These are phyloP conservation scores for Corythornis madagascariensis DNA, from an alignment of 2,113 vertebrate genomes.

Conservation along the genomic window DNA sequence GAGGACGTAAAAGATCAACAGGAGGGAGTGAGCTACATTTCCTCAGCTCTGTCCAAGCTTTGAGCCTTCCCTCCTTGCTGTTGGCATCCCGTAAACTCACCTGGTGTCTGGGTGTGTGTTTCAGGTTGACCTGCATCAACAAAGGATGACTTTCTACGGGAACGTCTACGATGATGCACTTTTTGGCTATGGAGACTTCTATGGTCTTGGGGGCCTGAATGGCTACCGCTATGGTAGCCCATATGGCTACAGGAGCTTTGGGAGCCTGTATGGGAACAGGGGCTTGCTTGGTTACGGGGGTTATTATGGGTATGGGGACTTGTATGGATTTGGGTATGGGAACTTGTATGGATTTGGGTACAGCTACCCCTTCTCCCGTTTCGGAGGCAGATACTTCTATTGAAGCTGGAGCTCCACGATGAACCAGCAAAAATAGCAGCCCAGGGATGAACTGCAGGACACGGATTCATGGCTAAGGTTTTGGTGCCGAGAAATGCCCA, in stretches of 20 bases:
- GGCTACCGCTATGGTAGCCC: background rate
- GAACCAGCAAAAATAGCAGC: background rate
- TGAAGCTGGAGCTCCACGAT: background rate
- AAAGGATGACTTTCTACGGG: background rate
- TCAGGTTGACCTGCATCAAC: background rate
- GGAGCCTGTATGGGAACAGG: background rate
- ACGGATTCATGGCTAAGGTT: accelerated
- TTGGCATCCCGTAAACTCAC: background rate
- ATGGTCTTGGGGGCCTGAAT: background rate
- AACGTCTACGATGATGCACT: accelerated
- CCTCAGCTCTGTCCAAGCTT: background rate
- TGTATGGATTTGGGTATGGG: background rate
- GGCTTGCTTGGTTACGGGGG: background rate
- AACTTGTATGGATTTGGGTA: background rate
- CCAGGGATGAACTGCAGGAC: background rate
- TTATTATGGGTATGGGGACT: background rate
- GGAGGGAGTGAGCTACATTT: background rate
- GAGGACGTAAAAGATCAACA: background rate
- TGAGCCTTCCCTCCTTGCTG: background rate
- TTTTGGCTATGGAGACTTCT: accelerated
- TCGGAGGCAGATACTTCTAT: background rate
- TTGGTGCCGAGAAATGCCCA: accelerated
- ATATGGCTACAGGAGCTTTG: background rate
- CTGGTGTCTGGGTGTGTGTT: background rate
- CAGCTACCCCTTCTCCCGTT: background rate